Base-by-base conservation (phyloP, 2,113 vertebrate genomes). In the Hiodon alosoides region DNA sequence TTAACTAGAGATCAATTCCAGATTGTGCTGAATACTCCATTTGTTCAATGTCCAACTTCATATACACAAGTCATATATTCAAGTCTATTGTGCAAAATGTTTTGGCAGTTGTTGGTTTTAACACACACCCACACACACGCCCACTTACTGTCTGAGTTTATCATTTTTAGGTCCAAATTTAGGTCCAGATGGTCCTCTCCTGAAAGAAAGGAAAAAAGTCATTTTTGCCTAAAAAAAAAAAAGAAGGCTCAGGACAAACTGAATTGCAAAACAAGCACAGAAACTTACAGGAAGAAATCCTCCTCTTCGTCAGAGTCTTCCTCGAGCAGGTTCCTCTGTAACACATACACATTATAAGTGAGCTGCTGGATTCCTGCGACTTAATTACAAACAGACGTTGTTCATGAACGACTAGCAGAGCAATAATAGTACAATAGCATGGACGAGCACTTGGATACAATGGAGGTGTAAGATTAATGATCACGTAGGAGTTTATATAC, bases 291-390 rank as follows among this genome's bases (percentile, higher is more conserved):
- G 82, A 99, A 99, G 86, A 98, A 99, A 84, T 99, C 97, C 82
- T 99, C 96, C 80, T 98, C 96, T 87, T 99, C 97, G 87, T 98
- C 96, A 0, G 97, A 99, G 87, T 99, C 96, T 81, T 98, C 97
- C 85, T 99, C 97, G 80, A 98, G 82, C n/a, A 99, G 89, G 83
- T 98, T 99, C 86, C 96, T 95, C 97, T 99, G 90, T 76, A 61
- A 72, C 88, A 67, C 72, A 80, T 64, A 74, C 67, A 66, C 55
- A 55, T 75, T 14, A 82, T 3, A 73, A 72, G 70, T 78, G 16
- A 84, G 55, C 62, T 7, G 62, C 3, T 31, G 31, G 4, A 50
- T 9, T n/a, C 51, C 7, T 59, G 16, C 11, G 50, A 10, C 53
- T 11, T 61, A 31, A 11, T n/a, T 58, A 50, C 46, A 13, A 67